Evolutionary conservation across 2,888 invertebrate species (phyloP).

Genomic region (Andrena marginata): DNA sequence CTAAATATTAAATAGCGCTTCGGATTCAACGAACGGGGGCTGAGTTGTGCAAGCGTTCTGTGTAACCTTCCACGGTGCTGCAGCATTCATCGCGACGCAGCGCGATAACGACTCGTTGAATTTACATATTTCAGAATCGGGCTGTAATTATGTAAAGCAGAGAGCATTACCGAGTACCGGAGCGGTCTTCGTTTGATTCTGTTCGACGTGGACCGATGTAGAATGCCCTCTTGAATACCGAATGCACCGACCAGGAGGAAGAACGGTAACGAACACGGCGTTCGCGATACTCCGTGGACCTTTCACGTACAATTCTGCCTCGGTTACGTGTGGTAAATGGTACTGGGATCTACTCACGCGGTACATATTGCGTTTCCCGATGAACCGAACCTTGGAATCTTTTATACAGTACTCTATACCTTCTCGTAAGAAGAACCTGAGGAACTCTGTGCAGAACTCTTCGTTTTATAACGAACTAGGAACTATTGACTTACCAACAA

Average conservation of each 20-base stretch:
- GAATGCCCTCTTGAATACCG: slow-evolving; percentile 29
- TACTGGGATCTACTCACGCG: background rate
- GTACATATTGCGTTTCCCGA: too few species aligned
- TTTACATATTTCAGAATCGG: slow-evolving; percentile 55
- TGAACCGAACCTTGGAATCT: too few species aligned
- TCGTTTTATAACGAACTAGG: too few species aligned
- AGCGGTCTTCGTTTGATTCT: slow-evolving; percentile 17
- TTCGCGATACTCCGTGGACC: background rate
- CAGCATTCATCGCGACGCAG: slow-evolving; percentile 18
- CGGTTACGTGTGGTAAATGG: background rate
- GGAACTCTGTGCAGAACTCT: too few species aligned
- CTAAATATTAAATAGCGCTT: slow-evolving; percentile 60
- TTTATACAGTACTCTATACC: too few species aligned
- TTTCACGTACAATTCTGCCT: slow-evolving; percentile 7
- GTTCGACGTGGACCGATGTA: slow-evolving; percentile 28
- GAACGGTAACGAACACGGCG: slow-evolving; percentile 14
- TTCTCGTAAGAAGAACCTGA: too few species aligned
- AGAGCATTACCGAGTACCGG: slow-evolving; percentile 23
- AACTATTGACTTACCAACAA: too few species aligned
- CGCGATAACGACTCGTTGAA: slow-evolving; percentile 47
- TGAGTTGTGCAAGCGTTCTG: slow-evolving; percentile 34
- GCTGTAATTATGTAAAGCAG: slow-evolving; percentile 51
- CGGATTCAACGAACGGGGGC: slow-evolving; percentile 38
- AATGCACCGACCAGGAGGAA: slow-evolving; percentile 1
- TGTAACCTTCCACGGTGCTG: slow-evolving; percentile 18